These are phyloP conservation scores for Miichthys miiuy DNA, from an alignment of 2,797 vertebrate genomes.

Conservation along the genomic window DNA sequence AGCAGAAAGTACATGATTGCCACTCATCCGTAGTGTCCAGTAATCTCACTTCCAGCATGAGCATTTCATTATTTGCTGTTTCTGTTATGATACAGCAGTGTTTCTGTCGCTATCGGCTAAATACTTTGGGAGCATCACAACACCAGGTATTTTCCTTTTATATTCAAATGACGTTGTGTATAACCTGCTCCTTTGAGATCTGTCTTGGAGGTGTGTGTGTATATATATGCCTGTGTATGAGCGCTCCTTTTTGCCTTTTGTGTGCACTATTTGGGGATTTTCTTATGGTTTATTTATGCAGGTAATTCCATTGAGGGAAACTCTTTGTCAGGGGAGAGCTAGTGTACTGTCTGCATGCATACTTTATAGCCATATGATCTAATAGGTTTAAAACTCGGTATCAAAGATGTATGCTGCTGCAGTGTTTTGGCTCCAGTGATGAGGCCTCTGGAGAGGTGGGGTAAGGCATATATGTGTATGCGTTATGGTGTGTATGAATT, in stretches of 20 bases:
- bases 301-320: conserved; percentile 72
- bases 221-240: conserved; percentile 42
- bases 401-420: conserved; percentile 77
- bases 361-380: conserved; percentile 72
- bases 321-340: conserved; percentile 67
- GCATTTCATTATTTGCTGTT: not conserved
- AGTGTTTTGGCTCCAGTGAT: conserved; percentile 73
- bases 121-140: conserved; percentile 57
- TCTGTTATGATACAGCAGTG: conserved; percentile 21
- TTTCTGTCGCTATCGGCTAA: conserved; percentile 64
- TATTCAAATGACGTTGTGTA: conserved; percentile 72
- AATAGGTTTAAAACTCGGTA: conserved; percentile 75
- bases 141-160: conserved; percentile 71
- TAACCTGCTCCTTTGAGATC: conserved; percentile 72
- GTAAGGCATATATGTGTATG: conserved; percentile 48
- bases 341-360: conserved; percentile 63
- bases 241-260: conserved; percentile 60
- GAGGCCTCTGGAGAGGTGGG: conserved; percentile 72
- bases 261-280: conserved; percentile 76
- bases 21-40: conserved; percentile 8
- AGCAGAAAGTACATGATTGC: not conserved
- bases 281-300: conserved; percentile 78
- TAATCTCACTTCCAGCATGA: conserved; percentile 11
- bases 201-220: conserved; percentile 40
- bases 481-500: conserved; percentile 37